phyloP scores from a whole-genome alignment of 2,113 vertebrate genomes.

The Mastomys coucha region DNA sequence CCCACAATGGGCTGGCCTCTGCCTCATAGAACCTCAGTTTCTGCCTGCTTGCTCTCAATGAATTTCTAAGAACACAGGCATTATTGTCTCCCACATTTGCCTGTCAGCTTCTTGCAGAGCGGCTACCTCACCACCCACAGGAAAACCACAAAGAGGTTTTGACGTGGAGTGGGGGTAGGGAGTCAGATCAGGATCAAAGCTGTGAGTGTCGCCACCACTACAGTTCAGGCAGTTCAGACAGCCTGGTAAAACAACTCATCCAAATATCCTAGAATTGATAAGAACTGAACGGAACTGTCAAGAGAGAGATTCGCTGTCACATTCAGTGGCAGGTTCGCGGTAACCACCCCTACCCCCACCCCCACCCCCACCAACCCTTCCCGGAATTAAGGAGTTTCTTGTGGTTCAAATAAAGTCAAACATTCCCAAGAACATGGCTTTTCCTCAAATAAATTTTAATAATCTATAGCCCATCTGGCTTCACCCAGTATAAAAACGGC shows the following conservation, averaged over 20 bases:
- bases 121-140: not conserved
- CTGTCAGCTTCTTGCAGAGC: not conserved
- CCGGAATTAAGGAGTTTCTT: not conserved
- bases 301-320: not conserved
- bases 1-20: not conserved
- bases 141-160: not conserved
- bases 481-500: not conserved
- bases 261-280: not conserved
- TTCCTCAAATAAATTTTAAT: conserved; percentile 55
- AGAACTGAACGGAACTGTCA: not conserved
- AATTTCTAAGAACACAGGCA: conserved; percentile 1
- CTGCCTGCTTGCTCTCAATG: not conserved
- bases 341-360: not conserved
- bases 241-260: too few relatives aligned
- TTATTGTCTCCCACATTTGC: not conserved
- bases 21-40: not conserved
- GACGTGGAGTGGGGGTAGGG: not conserved
- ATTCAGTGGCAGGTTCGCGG: not conserved
- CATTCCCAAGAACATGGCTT: not conserved
- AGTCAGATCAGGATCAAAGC: not conserved
- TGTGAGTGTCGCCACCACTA: not conserved
- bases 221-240: not conserved
- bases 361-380: not conserved
- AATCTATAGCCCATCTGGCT: not conserved
- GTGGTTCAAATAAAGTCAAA: not conserved